phyloP scores from a whole-genome alignment of 2,797 vertebrate species.

The Ctenochaetus hawaiiensis region DNA sequence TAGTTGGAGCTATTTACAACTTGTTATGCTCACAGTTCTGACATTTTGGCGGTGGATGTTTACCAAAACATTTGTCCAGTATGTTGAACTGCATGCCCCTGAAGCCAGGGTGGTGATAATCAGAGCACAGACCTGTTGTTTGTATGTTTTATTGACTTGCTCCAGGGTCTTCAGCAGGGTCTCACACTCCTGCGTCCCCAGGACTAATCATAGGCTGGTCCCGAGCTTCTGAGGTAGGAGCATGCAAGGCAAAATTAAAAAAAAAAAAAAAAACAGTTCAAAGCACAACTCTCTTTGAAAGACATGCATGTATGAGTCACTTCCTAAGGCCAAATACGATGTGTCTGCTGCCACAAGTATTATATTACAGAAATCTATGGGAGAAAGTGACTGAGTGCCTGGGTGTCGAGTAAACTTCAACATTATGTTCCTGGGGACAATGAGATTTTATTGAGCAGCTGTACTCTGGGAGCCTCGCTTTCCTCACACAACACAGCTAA shows the following conservation, averaged over 20 bases:
- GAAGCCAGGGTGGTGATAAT: conserved; percentile 68
- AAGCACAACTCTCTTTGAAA: conserved; percentile 66
- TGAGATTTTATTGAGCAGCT: conserved; percentile 55
- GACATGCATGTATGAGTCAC: conserved; percentile 63
- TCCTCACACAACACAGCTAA: conserved; percentile 34
- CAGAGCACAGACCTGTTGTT: conserved; percentile 73
- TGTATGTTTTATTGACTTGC: conserved; percentile 80
- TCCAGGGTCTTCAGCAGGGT: conserved; percentile 69
- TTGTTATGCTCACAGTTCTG: conserved; percentile 27
- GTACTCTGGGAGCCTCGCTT: conserved; percentile 34
- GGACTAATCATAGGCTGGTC: conserved; percentile 67
- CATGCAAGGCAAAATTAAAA: conserved; percentile 33
- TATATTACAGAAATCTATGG: conserved; percentile 69
- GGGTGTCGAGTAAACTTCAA: conserved; percentile 57
- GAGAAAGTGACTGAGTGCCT: conserved; percentile 37
- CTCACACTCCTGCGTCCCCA: conserved; percentile 51
- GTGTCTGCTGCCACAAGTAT: conserved; percentile 69
- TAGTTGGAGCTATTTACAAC: conserved; percentile 9
- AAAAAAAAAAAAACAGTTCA: conserved; percentile 69
- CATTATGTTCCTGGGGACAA: conserved; percentile 63
- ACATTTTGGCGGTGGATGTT: conserved; percentile 59
- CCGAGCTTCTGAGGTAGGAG: conserved; percentile 52
- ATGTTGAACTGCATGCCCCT: conserved; percentile 46
- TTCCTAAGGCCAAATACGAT: conserved; percentile 72
- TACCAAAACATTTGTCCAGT: conserved; percentile 67